These are phyloP conservation scores for Cricetomys ansorgei DNA, from an alignment of 2,113 vertebrate genomes.

Conservation along the genomic window DNA sequence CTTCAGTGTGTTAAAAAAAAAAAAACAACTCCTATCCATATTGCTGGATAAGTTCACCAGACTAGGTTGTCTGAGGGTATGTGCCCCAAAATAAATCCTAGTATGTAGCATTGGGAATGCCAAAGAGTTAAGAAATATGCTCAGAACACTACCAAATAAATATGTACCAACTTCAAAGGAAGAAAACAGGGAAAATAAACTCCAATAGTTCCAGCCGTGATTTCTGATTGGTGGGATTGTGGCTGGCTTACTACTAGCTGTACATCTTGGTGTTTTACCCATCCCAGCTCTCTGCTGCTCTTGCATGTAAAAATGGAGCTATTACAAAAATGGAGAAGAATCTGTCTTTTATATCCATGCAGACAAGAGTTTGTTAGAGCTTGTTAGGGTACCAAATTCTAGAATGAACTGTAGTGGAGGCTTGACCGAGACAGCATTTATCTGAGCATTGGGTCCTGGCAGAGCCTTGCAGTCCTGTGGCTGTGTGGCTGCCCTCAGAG, in stretches of 20 bases:
- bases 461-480: not conserved
- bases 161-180: not conserved
- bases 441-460: not conserved
- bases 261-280: not conserved
- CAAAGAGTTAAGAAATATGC: not conserved
- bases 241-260: not conserved
- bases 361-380: conserved; percentile 12
- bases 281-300: not conserved
- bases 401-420: not conserved
- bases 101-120: not conserved
- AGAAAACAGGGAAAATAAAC: not conserved
- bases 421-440: not conserved
- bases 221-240: not conserved
- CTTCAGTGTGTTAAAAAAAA: not conserved
- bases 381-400: not conserved
- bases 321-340: not conserved
- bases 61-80: not conserved
- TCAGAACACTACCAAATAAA: not conserved
- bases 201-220: not conserved
- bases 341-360: not conserved
- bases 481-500: not conserved
- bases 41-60: not conserved
- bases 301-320: conserved; percentile 7
- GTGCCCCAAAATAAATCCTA: not conserved
- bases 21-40: not conserved